These are phyloP conservation scores for Labeo rohita DNA, from an alignment of 2,113 vertebrate species.

Conservation along the genomic window DNA sequence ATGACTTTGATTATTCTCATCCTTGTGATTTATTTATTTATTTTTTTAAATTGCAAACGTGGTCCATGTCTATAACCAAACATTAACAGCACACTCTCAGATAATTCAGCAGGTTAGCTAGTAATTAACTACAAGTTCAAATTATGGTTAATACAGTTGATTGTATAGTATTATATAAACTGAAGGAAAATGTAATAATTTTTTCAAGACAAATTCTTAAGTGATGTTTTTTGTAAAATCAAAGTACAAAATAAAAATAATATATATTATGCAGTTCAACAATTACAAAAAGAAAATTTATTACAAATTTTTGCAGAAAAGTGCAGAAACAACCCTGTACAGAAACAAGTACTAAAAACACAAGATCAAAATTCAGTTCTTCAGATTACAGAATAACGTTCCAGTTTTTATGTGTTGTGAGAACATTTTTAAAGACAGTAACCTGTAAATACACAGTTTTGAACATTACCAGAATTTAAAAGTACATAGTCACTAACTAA, in stretches of 20 bases:
- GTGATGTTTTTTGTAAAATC: not conserved
- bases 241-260: not conserved
- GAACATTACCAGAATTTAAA: not conserved
- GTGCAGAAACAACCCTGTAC: not conserved
- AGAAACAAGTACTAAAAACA: not conserved
- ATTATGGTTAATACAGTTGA: not conserved
- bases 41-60: not conserved
- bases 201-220: not conserved
- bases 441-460: not conserved
- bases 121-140: not conserved
- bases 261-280: slow-evolving; percentile 11
- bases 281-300: not conserved
- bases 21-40: not conserved
- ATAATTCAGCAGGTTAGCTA: not conserved
- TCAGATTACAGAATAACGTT: not conserved
- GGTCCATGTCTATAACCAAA: not conserved
- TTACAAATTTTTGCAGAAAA: not conserved
- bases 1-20: not conserved
- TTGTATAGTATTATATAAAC: not conserved
- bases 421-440: not conserved
- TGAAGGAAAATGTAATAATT: not conserved
- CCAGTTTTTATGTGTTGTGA: not conserved
- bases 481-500: not conserved
- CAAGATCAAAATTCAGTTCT: not conserved
- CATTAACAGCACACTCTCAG: not conserved